Evolutionary conservation across 30 jellyfish, hydroid and myxozoan genomes (phyloP).

Genomic region (Pelagia noctiluca): DNA sequence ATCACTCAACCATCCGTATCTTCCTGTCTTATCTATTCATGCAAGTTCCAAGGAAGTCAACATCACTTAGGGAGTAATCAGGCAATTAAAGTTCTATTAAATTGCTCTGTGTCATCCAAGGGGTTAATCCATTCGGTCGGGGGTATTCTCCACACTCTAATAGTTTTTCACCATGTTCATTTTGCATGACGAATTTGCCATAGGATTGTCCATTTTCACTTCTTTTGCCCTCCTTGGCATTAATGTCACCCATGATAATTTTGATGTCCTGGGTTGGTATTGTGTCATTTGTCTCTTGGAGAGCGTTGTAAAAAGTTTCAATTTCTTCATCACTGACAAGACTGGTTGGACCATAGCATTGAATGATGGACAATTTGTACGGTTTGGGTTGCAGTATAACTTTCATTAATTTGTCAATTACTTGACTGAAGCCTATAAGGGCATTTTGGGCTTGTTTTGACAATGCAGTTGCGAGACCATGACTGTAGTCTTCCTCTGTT

Average conservation of each 20-base stretch:
- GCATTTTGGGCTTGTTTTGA: slow-evolving; percentile 3
- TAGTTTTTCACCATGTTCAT: slow-evolving; percentile 40
- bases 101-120: no score
- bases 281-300: slow-evolving; percentile 45
- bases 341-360: slow-evolving; percentile 31
- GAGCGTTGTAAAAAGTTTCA: slow-evolving; percentile 18
- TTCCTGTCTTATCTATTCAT: no score
- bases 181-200: slow-evolving; percentile 35
- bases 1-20: no score
- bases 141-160: no score
- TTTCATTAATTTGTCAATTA: slow-evolving; percentile 13
- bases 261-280: slow-evolving; percentile 38
- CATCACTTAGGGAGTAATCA: no score
- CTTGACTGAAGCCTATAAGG: slow-evolving; percentile 40
- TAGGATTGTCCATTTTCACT: neutral
- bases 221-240: slow-evolving; percentile 40
- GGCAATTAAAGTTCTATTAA: no score
- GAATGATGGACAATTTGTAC: slow-evolving; percentile 26
- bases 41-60: no score
- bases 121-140: no score
- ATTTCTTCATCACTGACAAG: slow-evolving; percentile 20
- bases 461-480: slow-evolving; percentile 35
- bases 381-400: slow-evolving; percentile 41
- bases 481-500: slow-evolving; percentile 47
- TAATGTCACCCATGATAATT: slow-evolving; percentile 32